phyloP scores from a whole-genome alignment of 2,888 invertebrate genomes.

The Clivina fossor region DNA sequence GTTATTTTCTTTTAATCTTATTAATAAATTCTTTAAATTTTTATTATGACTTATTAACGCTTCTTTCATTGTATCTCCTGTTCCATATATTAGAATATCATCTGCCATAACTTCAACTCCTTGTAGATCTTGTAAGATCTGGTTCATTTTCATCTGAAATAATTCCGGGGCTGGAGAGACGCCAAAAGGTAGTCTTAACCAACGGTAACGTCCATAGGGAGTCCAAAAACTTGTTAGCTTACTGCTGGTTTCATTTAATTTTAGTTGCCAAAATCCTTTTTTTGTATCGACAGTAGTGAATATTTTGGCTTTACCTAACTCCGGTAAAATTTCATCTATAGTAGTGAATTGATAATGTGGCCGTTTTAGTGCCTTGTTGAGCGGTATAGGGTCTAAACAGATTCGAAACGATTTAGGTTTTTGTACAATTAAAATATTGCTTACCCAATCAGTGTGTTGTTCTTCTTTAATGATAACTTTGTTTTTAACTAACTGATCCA shows the following conservation, averaged over 20 bases:
- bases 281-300: conserved; percentile 23
- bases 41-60: conserved; percentile 39
- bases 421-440: conserved; percentile 31
- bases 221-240: conserved; percentile 34
- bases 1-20: conserved; percentile 32
- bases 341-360: conserved; percentile 33
- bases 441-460: conserved; percentile 33
- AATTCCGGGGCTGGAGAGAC: conserved; percentile 36
- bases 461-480: conserved; percentile 30
- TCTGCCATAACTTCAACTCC: conserved; percentile 36
- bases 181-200: conserved; percentile 36
- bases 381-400: conserved; percentile 32
- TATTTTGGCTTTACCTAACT: conserved; percentile 2
- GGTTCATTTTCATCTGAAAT: conserved; percentile 33
- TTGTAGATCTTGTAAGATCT: conserved; percentile 25
- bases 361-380: conserved; percentile 31
- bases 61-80: conserved; percentile 34
- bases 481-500: conserved; percentile 24
- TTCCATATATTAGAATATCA: conserved; percentile 36
- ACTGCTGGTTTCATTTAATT: conserved; percentile 21
- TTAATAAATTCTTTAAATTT: conserved; percentile 33
- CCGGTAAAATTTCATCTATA: conserved; percentile 27
- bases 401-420: conserved; percentile 29
- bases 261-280: conserved; percentile 38
- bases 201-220: conserved; percentile 32